Evolutionary conservation across 2,797 vertebrate genomes (phyloP), one percentile per base, ranked within the genome.

Genomic region (Synaphobranchus kaupii): DNA sequence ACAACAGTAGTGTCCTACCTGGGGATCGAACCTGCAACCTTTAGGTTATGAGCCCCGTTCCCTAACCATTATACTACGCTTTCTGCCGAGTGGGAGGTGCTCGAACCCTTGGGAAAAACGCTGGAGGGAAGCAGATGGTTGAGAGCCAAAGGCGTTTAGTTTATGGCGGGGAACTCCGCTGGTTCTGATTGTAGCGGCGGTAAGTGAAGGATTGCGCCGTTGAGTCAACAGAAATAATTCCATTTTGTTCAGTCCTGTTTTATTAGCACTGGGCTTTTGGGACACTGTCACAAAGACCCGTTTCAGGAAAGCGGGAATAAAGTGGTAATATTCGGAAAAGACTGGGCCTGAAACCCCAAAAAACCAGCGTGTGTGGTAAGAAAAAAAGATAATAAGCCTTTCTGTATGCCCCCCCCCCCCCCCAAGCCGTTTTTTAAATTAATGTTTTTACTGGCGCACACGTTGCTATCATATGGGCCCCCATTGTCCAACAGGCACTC

Each of bases 391-490:
- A 34, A 73, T 31, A 68, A 7, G 71, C 31, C 34, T 76, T 39
- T 76, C 31, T 39, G 15, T 34, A 7, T 1, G 12, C 13, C 9
- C 6, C 6, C 25, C 6, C 63, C 22, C 25, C 63, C 7, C n/a
- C n/a, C 63, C 6, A n/a, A 7, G 28, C 31, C 31, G 47, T 13
- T 66, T 68, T 47, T 47, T 47, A 4, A 12, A n/a, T 39, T 28
- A 85, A 31, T 58, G 63, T 58, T 80, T 54, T 28, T 63, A 58
- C 83, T 80, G 39, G 68, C 17, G 15, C 68, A 83, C 44, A 1
- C 58, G 9, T 90, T 87, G 60, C 88, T 39, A 15, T 44, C 76
- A 48, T 9, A 48, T 9, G 15, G 76, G 76, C 44, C 86, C 48
- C 34, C 60, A 10, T 84, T 76, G 50, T 20, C 25, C 17, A n/a